Base-by-base conservation (phyloP, 2,888 invertebrate genomes). In the Andricus curvator region DNA sequence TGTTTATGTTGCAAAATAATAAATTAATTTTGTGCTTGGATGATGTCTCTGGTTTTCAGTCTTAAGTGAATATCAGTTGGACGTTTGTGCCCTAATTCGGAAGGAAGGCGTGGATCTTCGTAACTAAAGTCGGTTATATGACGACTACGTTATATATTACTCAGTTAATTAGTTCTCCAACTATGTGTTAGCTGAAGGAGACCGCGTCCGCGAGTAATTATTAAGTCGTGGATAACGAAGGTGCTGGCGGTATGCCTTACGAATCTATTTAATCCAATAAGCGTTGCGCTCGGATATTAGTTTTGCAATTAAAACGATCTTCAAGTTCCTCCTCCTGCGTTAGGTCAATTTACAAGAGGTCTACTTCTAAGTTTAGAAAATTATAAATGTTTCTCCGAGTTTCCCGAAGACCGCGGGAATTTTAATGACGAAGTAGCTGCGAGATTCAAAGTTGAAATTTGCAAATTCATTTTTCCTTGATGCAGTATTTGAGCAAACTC, bases 231-330 rank as follows among this genome's bases (percentile, higher is more conserved):
- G 82, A 83, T 84, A 84, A 82, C 85, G 85, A 86, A 84, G 82
- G 84, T 78, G 85, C 81, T 80, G 78, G 64, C 84, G 83, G 81
- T 83, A 83, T 78, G 81, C 80, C 74, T 82, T 84, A 85, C 84
- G 83, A 85, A 85, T 83, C 84, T 82, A 84, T 85, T 85, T 84
- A 85, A 87, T 87, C 84, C 85, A 85, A 86, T 85, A 85, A 85
- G 84, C 84, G 82, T 80, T 66, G 80, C 78, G 79, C 83, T 83
- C 80, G 82, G 81, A 84, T 86, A 86, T 86, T 86, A 86, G 85
- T 85, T 86, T 86, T 82, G 82, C 84, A 87, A 87, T 86, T 86
- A 84, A 81, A 84, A 83, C 80, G 80, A 83, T 84, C 84, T 85
- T 82, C 60, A 78, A 80, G 78, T 76, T 78, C 78, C 79, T 67